Conservation (phyloP, 2,888 invertebrate genomes). For the Pristionchus mayeri region DNA sequence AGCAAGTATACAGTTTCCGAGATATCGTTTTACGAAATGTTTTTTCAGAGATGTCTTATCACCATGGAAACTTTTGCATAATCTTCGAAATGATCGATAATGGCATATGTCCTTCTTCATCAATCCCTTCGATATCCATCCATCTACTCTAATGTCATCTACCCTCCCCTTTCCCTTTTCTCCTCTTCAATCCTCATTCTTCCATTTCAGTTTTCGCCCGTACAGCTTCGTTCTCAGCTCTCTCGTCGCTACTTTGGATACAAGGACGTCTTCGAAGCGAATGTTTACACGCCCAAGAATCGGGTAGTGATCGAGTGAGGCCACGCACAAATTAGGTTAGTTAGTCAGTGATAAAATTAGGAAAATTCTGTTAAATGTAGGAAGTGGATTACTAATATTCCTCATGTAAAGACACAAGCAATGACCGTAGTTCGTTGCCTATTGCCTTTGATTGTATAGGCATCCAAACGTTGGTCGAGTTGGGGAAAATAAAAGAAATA, state of each 20-base stretch:
- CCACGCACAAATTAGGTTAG: neutral
- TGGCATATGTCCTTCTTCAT: too few species aligned
- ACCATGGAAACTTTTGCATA: conserved; percentile 42
- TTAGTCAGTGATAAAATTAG: neutral
- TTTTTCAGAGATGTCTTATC: too few species aligned
- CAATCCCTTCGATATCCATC: too few species aligned
- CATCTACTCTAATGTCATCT: too few species aligned
- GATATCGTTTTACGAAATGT: too few species aligned
- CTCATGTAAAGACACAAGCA: neutral
- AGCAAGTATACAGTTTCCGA: too few species aligned
- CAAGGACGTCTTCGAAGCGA: conserved; percentile 73
- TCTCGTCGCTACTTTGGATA: conserved; percentile 61
- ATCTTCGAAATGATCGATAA: neutral
- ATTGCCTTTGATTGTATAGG: too few species aligned
- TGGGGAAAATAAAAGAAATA: too few species aligned
- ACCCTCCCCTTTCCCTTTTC: too few species aligned
- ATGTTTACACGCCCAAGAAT: conserved; percentile 72
- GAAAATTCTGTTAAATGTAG: neutral
- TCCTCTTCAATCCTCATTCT: too few species aligned
- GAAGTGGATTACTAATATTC: neutral
- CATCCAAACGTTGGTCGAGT: too few species aligned
- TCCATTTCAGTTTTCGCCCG: conserved; percentile 57
- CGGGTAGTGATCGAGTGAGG: conserved; percentile 55
- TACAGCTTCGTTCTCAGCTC: conserved; percentile 55
- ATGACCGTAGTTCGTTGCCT: too few species aligned